Evolutionary conservation across 2,113 vertebrate species (phyloP).

Genomic region (Melanocharis versteri): DNA sequence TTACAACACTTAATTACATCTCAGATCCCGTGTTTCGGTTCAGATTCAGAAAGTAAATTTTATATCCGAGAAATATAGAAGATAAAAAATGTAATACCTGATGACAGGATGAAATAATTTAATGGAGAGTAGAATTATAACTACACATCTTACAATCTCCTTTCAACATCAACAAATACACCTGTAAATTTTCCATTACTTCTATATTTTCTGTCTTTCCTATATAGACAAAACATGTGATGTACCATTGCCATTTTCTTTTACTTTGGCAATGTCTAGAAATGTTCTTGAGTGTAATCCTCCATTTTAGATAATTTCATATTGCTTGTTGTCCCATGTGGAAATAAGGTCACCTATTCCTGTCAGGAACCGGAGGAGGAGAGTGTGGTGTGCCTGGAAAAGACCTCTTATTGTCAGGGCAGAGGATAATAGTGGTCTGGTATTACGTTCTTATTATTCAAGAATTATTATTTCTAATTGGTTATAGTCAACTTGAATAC

Average conservation of each 20-base stretch:
- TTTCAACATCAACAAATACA: background rate
- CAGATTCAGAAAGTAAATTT: background rate
- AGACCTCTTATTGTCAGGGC: background rate
- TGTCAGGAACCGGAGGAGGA: background rate
- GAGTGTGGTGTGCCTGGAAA: background rate
- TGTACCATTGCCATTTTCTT: background rate
- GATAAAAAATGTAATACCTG: background rate
- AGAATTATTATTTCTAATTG: background rate
- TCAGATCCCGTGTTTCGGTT: background rate
- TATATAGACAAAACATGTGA: background rate
- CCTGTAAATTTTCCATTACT: background rate
- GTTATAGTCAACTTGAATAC: background rate
- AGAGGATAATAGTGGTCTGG: background rate
- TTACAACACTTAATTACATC: background rate
- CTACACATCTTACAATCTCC: background rate
- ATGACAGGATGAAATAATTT: background rate
- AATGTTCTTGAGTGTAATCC: background rate
- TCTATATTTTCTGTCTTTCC: background rate
- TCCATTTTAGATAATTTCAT: background rate
- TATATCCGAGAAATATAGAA: background rate
- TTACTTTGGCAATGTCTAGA: background rate
- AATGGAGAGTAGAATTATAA: background rate
- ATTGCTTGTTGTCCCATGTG: background rate
- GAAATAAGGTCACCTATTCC: background rate
- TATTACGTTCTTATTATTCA: background rate